phyloP scores from a whole-genome alignment of 2,797 vertebrate genomes.

The Lutjanus argentimaculatus region DNA sequence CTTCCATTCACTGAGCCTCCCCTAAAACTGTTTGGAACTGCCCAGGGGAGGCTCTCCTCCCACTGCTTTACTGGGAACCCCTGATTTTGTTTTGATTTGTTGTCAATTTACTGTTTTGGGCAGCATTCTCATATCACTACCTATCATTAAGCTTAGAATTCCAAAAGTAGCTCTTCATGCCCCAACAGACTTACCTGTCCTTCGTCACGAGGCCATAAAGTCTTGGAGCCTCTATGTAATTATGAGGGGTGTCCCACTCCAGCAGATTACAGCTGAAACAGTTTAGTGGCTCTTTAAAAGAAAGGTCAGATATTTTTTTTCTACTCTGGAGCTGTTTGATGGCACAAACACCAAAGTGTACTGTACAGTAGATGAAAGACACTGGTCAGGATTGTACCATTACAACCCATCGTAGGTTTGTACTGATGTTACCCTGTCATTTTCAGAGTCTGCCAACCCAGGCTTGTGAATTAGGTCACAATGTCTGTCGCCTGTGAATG shows the following conservation, averaged over 20 bases:
- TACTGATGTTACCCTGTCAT: constrained; percentile 69
- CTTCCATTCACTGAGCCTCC: no score
- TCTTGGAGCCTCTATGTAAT: constrained; percentile 54
- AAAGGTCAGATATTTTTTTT: constrained; percentile 43
- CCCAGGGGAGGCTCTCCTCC: no score
- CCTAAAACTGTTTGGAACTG: no score
- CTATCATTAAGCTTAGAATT: background rate
- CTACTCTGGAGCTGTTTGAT: constrained; percentile 36
- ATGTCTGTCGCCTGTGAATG: constrained; percentile 39
- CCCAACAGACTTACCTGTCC: constrained; percentile 25
- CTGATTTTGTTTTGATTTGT: background rate
- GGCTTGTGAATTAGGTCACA: constrained; percentile 57
- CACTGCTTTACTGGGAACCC: no score
- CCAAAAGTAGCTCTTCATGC: background rate
- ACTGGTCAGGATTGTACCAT: constrained; percentile 39
- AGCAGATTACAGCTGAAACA: constrained; percentile 61
- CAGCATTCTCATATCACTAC: background rate
- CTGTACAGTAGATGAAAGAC: constrained; percentile 73
- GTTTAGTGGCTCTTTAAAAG: constrained; percentile 56
- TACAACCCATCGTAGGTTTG: constrained; percentile 42
- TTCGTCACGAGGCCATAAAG: constrained; percentile 11
- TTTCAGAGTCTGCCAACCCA: constrained; percentile 57
- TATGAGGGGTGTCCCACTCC: constrained; percentile 38
- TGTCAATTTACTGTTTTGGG: background rate
- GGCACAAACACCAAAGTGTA: constrained; percentile 59